Evolutionary conservation across 2,113 vertebrate genomes (phyloP).

Genomic region (Terrapene triunguis): DNA sequence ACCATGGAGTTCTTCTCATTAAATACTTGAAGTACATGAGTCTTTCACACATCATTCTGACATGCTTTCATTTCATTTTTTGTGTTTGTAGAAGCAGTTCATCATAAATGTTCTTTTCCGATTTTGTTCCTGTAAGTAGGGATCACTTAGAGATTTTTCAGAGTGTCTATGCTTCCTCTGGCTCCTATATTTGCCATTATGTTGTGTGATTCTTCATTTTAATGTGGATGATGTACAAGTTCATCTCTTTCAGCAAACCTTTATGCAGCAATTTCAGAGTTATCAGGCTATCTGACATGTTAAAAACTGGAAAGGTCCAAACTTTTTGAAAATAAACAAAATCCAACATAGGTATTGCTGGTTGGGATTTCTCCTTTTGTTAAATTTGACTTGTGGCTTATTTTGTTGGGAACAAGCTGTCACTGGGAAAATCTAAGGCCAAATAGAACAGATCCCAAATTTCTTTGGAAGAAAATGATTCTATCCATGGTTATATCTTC

Average conservation of each 20-base stretch:
- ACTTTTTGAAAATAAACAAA: slow-evolving; percentile 46
- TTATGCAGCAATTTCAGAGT: slow-evolving; percentile 48
- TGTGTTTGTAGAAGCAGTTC: neutral
- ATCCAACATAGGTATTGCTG: neutral
- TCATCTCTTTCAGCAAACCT: slow-evolving; percentile 59
- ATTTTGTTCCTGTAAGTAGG: neutral
- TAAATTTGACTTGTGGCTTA: neutral
- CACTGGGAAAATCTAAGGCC: slow-evolving; percentile 9
- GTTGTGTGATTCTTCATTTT: slow-evolving; percentile 3
- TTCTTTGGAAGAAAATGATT: neutral
- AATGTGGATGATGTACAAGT: slow-evolving; percentile 48
- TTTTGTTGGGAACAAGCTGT: neutral
- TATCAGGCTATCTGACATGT: neutral
- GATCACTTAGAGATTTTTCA: neutral
- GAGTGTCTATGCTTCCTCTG: neutral
- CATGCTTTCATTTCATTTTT: neutral
- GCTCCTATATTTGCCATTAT: slow-evolving; percentile 7
- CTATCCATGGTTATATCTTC: slow-evolving; percentile 43
- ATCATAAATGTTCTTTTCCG: neutral
- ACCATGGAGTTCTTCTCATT: neutral
- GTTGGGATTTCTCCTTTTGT: neutral
- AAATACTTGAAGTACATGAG: neutral
- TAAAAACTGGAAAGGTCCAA: slow-evolving; percentile 10
- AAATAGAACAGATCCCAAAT: slow-evolving; percentile 14
- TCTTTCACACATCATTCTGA: neutral